Evolutionary conservation across 2,888 invertebrate genomes (phyloP).

Genomic region (Allacma fusca): DNA sequence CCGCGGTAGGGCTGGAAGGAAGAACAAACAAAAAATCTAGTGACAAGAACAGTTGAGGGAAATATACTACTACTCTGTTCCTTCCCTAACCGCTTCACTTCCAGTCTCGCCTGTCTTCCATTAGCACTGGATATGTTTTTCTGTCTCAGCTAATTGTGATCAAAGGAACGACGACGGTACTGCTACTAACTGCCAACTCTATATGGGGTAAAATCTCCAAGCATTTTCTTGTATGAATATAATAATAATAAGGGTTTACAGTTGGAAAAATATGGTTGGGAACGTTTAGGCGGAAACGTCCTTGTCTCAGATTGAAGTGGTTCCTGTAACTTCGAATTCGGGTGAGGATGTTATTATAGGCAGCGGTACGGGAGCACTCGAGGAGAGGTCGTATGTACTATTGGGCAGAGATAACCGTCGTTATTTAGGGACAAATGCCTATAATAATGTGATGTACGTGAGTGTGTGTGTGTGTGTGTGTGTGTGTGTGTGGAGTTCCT

Average conservation of each 20-base stretch:
- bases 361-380: no score
- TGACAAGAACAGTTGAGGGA: no score
- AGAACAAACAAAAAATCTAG: no score
- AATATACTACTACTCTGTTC: background rate
- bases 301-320: background rate
- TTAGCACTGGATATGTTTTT: constrained; percentile 39
- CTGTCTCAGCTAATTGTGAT: constrained; percentile 41
- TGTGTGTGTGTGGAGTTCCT: background rate
- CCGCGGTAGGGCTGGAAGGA: no score
- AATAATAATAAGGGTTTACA: constrained; percentile 3
- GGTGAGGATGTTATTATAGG: no score
- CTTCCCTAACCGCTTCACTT: constrained; percentile 1
- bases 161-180: constrained; percentile 19
- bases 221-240: background rate
- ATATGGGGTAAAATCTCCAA: background rate
- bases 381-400: no score
- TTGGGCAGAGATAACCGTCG: no score
- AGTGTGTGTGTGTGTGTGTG: background rate
- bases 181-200: background rate
- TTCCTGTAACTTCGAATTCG: background rate
- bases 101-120: constrained; percentile 40
- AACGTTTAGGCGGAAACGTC: constrained; percentile 3
- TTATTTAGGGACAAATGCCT: background rate
- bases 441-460: background rate
- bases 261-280: background rate